phyloP scores from a whole-genome alignment of 2,888 invertebrate genomes.

The Drosophila meridiana region DNA sequence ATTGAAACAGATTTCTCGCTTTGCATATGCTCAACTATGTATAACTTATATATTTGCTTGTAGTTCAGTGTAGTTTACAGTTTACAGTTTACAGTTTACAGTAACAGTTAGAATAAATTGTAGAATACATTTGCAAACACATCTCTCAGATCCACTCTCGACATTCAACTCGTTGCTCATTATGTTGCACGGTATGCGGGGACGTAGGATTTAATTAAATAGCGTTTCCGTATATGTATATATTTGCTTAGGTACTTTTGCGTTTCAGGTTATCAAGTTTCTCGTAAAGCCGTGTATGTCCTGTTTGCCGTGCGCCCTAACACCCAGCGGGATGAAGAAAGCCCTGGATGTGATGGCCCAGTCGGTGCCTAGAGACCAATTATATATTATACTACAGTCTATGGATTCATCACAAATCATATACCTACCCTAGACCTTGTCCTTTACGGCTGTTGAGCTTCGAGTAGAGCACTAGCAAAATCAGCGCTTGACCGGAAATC shows the following conservation, averaged over 20 bases:
- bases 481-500: conserved; percentile 45
- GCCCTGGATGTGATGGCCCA: conserved; percentile 42
- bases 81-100: conserved; percentile 64
- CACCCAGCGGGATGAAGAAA: conserved; percentile 50
- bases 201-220: conserved; percentile 6
- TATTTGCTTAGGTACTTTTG: conserved; percentile 44
- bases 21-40: conserved; percentile 60
- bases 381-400: neutral
- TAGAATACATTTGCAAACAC: conserved; percentile 53
- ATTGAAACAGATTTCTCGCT: conserved; percentile 19
- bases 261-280: conserved; percentile 43
- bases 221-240: conserved; percentile 11
- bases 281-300: conserved; percentile 13
- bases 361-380: conserved; percentile 31
- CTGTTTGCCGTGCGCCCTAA: conserved; percentile 22
- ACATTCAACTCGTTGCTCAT: conserved; percentile 54
- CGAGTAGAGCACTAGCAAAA: conserved; percentile 49
- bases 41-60: conserved; percentile 62
- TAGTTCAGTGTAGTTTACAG: conserved; percentile 59
- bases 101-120: conserved; percentile 66
- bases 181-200: conserved; percentile 21
- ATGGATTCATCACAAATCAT: too few relatives aligned
- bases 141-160: conserved; percentile 50
- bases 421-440: conserved; percentile 42
- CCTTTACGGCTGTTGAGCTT: conserved; percentile 52